Evolutionary conservation across 2,797 vertebrate species (phyloP).

Genomic region (Margarornis squamiger): DNA sequence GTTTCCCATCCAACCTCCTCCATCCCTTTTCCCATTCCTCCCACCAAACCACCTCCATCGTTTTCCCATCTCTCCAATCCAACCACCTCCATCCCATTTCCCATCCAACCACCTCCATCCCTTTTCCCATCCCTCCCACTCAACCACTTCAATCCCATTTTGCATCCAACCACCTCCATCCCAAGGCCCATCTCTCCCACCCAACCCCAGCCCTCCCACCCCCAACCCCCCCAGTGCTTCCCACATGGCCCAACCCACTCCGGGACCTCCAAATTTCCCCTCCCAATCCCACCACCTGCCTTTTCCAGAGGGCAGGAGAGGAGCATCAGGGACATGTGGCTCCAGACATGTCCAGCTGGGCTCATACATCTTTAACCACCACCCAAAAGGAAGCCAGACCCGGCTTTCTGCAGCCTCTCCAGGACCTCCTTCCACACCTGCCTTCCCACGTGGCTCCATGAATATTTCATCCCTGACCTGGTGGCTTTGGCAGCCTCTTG

Average conservation of each 20-base stretch:
- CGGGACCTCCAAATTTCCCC: too few relatives aligned
- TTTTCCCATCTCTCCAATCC: too few relatives aligned
- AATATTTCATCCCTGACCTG: slow-evolving; percentile 45
- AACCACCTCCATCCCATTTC: not conserved
- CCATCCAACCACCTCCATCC: not conserved
- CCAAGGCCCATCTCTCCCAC: not conserved
- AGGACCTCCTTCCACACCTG: not conserved
- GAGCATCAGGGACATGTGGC: too few relatives aligned
- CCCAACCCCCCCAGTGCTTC: too few relatives aligned
- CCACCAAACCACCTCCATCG: not conserved
- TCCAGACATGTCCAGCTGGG: too few relatives aligned
- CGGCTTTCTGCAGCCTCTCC: not conserved
- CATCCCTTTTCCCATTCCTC: not conserved
- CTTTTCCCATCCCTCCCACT: not conserved
- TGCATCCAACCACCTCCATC: not conserved
- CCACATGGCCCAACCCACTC: too few relatives aligned
- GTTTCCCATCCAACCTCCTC: not conserved
- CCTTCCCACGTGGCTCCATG: not conserved
- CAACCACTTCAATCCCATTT: not conserved
- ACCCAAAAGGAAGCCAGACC: not conserved
- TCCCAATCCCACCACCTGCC: too few relatives aligned
- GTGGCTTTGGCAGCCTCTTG: not conserved
- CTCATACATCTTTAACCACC: too few relatives aligned
- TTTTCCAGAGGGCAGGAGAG: too few relatives aligned
- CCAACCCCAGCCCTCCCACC: not conserved